Percentiles rank a stretch among this genome's conserved stretches.
Conservation (phyloP, 2,113 vertebrate species). For the Azemiops feae region DNA sequence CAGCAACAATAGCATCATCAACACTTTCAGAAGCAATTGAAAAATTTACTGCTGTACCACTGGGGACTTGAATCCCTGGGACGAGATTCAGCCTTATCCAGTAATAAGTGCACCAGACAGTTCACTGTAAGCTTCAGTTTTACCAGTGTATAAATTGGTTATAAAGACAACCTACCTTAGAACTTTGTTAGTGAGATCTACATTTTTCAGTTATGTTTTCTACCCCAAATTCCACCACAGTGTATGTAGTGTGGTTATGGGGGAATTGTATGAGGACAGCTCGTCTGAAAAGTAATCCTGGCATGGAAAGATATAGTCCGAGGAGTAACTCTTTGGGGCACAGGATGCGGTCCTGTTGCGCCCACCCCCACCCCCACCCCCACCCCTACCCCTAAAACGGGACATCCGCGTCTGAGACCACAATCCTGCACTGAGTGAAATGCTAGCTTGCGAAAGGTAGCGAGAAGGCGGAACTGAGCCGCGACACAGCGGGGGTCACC, state of each 20-base stretch:
- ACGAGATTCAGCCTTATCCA: background rate
- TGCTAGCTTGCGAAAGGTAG: background rate
- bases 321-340: too few species aligned
- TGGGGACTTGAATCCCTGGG: background rate
- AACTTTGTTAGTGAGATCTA: background rate
- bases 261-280: too few species aligned
- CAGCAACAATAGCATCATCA: background rate
- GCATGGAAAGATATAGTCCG: too few species aligned
- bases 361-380: too few species aligned
- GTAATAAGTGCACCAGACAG: background rate
- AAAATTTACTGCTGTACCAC: background rate
- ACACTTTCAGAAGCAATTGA: background rate
- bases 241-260: too few species aligned
- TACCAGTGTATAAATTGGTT: background rate
- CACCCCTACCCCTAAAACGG: too few species aligned
- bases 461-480: background rate
- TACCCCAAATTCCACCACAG: background rate
- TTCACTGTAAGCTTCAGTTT: background rate
- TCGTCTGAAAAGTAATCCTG: too few species aligned
- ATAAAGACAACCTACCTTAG: background rate
- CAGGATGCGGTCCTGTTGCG: too few species aligned
- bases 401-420: too few species aligned
- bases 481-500: background rate
- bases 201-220: background rate
- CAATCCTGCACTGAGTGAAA: background rate